These are phyloP conservation scores for Tipula helvola DNA, from an alignment of 2,888 invertebrate species.

Conservation along the genomic window DNA sequence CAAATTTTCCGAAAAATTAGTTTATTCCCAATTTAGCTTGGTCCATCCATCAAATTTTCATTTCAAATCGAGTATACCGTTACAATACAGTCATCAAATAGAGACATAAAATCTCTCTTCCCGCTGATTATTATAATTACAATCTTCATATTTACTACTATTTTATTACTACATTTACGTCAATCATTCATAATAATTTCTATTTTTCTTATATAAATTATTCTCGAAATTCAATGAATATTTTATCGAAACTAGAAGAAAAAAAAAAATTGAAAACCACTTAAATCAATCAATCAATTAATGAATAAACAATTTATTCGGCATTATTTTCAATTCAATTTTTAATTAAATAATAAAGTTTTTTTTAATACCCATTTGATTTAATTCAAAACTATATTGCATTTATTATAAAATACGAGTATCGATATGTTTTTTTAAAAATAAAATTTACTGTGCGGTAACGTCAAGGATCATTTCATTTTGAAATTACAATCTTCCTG, in stretches of 20 bases:
- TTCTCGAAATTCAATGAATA: not conserved
- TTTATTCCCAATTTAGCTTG: too few species aligned
- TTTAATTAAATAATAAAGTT: not conserved
- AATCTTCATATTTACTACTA: too few species aligned
- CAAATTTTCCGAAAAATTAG: too few species aligned
- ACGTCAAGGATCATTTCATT: not conserved
- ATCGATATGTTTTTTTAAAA: not conserved
- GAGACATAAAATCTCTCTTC: too few species aligned
- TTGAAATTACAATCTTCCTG: not conserved
- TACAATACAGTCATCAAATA: too few species aligned
- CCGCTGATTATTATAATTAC: too few species aligned
- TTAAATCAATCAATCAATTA: not conserved
- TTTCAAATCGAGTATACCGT: too few species aligned
- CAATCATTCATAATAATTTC: too few species aligned
- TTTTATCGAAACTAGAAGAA: not conserved
- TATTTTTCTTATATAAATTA: too few species aligned
- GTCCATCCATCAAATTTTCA: too few species aligned
- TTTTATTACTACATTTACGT: too few species aligned
- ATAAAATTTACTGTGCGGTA: not conserved
- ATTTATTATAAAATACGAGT: not conserved
- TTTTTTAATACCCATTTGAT: not conserved
- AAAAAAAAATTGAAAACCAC: not conserved
- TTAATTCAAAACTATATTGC: not conserved
- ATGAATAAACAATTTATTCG: not conserved
- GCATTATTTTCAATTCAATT: not conserved